phyloP scores from a whole-genome alignment of 92 coral and sea anemone species.

The Paragorgia papillata region DNA sequence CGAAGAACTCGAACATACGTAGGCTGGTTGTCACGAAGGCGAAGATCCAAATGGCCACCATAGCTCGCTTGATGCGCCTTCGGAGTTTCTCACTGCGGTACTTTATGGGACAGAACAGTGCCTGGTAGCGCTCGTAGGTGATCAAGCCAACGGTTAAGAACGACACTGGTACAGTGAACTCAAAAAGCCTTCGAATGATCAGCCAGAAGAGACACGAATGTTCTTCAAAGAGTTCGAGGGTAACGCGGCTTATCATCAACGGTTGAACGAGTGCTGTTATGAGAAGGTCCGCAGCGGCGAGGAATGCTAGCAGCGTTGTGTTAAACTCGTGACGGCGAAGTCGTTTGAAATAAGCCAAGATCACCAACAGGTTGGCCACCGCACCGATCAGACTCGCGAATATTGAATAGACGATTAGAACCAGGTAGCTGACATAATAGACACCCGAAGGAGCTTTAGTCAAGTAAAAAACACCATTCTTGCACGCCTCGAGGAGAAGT shows the following conservation, averaged over 20 bases:
- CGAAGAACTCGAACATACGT: slow-evolving; percentile 14
- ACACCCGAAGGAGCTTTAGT: slow-evolving; percentile 9
- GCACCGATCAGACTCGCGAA: neutral
- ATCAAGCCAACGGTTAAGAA: slow-evolving; percentile 31
- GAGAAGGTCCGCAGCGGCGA: slow-evolving; percentile 24
- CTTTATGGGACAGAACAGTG: slow-evolving; percentile 16
- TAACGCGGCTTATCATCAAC: slow-evolving; percentile 22
- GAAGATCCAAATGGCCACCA: slow-evolving; percentile 23
- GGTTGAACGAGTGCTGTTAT: slow-evolving; percentile 28
- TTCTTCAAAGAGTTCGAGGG: slow-evolving; percentile 17
- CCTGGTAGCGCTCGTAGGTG: slow-evolving; percentile 40
- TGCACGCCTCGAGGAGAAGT: neutral
- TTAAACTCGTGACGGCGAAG: slow-evolving; percentile 33
- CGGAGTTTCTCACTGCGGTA: slow-evolving; percentile 13
- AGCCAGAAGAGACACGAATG: slow-evolving; percentile 32
- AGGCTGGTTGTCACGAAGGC: slow-evolving; percentile 30
- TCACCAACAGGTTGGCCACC: slow-evolving; percentile 19
- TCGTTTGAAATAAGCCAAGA: slow-evolving; percentile 18
- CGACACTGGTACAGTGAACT: slow-evolving; percentile 38
- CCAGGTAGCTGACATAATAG: slow-evolving; percentile 5
- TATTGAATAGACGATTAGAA: neutral
- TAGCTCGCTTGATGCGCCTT: slow-evolving; percentile 20
- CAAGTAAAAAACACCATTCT: slow-evolving; percentile 27
- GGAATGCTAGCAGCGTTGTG: slow-evolving; percentile 23
- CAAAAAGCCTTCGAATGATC: slow-evolving; percentile 21